Conservation (phyloP, 2,797 vertebrate species). For the Melanotaenia maccullochi region DNA sequence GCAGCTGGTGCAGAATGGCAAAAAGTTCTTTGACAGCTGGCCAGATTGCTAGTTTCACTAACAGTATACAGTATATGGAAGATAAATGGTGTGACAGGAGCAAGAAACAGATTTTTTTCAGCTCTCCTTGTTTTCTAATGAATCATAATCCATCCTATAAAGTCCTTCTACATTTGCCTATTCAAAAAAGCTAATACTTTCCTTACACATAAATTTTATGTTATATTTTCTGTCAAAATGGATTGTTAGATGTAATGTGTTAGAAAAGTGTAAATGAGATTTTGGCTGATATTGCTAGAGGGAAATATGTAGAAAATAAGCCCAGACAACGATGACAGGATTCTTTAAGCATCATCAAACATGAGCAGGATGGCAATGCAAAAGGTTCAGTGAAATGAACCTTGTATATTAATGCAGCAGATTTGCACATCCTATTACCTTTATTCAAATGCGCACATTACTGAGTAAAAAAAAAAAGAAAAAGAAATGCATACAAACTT, state of each 20-base stretch:
- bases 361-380: neutral
- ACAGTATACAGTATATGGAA: conserved; percentile 21
- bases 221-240: neutral
- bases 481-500: neutral
- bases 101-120: conserved; percentile 32
- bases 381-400: neutral
- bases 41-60: conserved; percentile 42
- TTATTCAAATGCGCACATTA: neutral
- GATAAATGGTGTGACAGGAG: conserved; percentile 14
- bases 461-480: neutral
- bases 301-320: neutral
- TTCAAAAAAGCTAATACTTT: neutral
- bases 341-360: neutral
- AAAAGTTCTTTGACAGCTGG: conserved; percentile 55
- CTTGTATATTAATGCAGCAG: neutral
- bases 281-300: neutral
- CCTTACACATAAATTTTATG: neutral
- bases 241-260: neutral
- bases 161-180: neutral
- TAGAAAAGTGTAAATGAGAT: neutral
- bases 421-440: neutral
- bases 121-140: neutral
- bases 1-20: neutral
- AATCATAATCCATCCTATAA: neutral
- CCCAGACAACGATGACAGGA: neutral